phyloP scores from a whole-genome alignment of 2,797 vertebrate genomes.

The Galago senegalensis region DNA sequence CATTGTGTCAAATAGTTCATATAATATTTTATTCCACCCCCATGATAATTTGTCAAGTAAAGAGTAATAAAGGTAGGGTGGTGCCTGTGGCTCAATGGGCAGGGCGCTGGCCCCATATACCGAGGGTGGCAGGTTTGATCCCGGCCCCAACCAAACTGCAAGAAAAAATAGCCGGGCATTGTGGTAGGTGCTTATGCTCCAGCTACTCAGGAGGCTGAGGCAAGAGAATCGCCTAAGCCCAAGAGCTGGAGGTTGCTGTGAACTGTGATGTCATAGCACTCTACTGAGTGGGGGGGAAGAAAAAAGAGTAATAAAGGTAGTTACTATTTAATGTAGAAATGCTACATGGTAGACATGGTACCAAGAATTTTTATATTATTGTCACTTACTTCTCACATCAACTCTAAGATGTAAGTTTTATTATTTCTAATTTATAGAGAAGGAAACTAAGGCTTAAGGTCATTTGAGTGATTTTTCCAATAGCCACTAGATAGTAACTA shows the following conservation, averaged over 20 bases:
- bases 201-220: no score
- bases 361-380: conserved; percentile 55
- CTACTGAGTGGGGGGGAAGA: no score
- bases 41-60: conserved; percentile 45
- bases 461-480: conserved; percentile 47
- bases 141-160: no score
- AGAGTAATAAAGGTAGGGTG: conserved; percentile 17
- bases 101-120: no score
- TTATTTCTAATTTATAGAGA: conserved; percentile 72
- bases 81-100: no score
- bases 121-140: no score
- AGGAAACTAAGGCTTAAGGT: conserved; percentile 30
- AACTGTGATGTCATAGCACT: no score
- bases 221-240: no score
- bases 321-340: conserved; percentile 36
- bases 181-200: no score
- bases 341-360: neutral
- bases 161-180: no score
- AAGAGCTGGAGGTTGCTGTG: no score
- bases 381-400: conserved; percentile 16
- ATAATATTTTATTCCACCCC: neutral
- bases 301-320: conserved; percentile 24
- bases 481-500: neutral
- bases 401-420: conserved; percentile 49
- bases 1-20: neutral